phyloP scores from a whole-genome alignment of 2,797 vertebrate species.

The Oryzias sinensis region DNA sequence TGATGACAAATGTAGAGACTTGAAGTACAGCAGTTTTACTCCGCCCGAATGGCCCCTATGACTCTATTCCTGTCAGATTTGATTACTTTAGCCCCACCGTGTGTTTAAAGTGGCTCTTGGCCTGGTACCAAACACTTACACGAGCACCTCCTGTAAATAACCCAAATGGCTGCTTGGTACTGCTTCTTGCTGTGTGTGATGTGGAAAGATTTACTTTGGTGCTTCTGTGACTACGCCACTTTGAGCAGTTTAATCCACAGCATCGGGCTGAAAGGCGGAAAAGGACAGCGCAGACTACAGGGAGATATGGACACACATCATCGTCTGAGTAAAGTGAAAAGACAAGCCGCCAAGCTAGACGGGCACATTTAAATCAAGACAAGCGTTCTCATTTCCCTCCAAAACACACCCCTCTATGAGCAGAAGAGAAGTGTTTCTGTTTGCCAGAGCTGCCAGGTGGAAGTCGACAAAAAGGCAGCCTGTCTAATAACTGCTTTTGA shows the following conservation, averaged over 20 bases:
- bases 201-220: constrained; percentile 13
- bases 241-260: constrained; percentile 60
- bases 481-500: constrained; percentile 65
- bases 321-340: constrained; percentile 48
- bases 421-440: constrained; percentile 42
- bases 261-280: constrained; percentile 30
- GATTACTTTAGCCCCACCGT: constrained; percentile 63
- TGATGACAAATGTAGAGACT: constrained; percentile 71
- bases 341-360: constrained; percentile 33
- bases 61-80: constrained; percentile 73
- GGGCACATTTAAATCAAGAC: constrained; percentile 58
- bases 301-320: constrained; percentile 41
- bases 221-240: constrained; percentile 50
- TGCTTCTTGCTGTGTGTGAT: constrained; percentile 53
- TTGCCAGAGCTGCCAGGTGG: constrained; percentile 64
- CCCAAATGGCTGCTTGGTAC: constrained; percentile 62
- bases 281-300: constrained; percentile 18
- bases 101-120: constrained; percentile 67
- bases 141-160: constrained; percentile 72
- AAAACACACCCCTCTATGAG: constrained; percentile 37
- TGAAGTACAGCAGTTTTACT: constrained; percentile 73
- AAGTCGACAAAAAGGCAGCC: constrained; percentile 62
- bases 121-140: constrained; percentile 65
- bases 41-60: constrained; percentile 60
- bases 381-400: constrained; percentile 49